phyloP scores from a whole-genome alignment of 2,888 invertebrate genomes.

The Chalcosyrphus nemorum region DNA sequence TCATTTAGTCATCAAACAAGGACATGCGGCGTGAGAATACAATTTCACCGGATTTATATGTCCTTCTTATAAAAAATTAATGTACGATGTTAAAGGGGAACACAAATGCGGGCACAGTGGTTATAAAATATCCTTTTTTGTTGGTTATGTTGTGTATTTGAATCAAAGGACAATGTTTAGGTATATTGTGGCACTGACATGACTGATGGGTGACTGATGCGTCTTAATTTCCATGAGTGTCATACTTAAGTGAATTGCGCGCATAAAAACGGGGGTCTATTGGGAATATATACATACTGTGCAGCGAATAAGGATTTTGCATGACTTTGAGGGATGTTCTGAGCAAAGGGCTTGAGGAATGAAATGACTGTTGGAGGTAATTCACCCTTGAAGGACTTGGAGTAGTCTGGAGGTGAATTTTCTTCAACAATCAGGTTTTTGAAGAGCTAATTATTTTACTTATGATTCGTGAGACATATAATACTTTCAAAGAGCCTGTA shows the following conservation, averaged over 20 bases:
- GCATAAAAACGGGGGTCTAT: background rate
- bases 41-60: background rate
- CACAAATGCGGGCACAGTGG: slow-evolving; percentile 7
- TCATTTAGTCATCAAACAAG: background rate
- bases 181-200: background rate
- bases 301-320: background rate
- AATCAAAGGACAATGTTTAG: background rate
- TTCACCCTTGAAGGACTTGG: background rate
- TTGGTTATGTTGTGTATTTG: background rate
- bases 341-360: background rate
- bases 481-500: too few species aligned
- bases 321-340: slow-evolving; percentile 10
- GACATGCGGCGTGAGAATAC: background rate
- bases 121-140: background rate
- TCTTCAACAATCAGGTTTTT: background rate
- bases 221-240: slow-evolving; percentile 36
- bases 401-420: background rate
- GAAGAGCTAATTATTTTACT: background rate
- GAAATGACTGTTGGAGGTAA: slow-evolving; percentile 9
- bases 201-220: background rate
- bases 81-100: background rate
- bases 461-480: background rate
- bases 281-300: slow-evolving; percentile 12
- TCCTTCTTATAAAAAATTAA: slow-evolving; percentile 16
- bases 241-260: slow-evolving; percentile 32